Evolutionary conservation across 2,797 vertebrate genomes (phyloP), one percentile per base, ranked within the genome.

Genomic region (Cuniculus paca): DNA sequence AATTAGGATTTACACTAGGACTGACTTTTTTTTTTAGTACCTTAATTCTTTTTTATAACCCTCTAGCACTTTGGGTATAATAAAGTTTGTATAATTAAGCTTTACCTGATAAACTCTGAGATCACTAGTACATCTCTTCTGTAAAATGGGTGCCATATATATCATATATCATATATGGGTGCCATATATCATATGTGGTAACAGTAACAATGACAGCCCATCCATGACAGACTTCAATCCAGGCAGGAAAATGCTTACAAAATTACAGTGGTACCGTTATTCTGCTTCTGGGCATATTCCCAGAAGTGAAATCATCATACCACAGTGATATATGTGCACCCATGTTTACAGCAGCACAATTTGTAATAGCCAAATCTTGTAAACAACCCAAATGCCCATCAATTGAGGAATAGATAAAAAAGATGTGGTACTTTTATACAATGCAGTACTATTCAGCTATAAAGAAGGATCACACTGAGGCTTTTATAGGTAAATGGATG

Each of bases 101-200:
- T 85, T 78, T 95, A 95, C 6, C 24, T 91, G 28, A 45, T 39
- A 93, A 95, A 94, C 50, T 82, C 36, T 50, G 91, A 84, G 54
- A 68, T 52, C 79, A 81, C 48, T 54, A 58, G 7, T 56, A 26
- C n/a, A 48, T 58, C 10, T 96, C 58, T 86, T 87, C 63, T 78
- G 45, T 86, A 74, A 95, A 93, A 79, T 31, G 11, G 61, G 42
- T 82, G n/a, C 52, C 74, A 75, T n/a, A 54, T 36, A 75, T n/a
- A n/a, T n/a, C n/a, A n/a, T 31, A 52, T 65, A 79, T 89, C 4
- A 68, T 60, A 48, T 88, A 14, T 54, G 65, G 34, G n/a, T n/a
- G n/a, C n/a, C n/a, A n/a, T 31, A 52, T 65, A 79, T 89, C 4
- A 68, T 60, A 48, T 88, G 17, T 54, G 65, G 34, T 63, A 95